These are phyloP conservation scores for Ophonus ardosiacus DNA, from an alignment of 2,888 invertebrate species.

Conservation along the genomic window DNA sequence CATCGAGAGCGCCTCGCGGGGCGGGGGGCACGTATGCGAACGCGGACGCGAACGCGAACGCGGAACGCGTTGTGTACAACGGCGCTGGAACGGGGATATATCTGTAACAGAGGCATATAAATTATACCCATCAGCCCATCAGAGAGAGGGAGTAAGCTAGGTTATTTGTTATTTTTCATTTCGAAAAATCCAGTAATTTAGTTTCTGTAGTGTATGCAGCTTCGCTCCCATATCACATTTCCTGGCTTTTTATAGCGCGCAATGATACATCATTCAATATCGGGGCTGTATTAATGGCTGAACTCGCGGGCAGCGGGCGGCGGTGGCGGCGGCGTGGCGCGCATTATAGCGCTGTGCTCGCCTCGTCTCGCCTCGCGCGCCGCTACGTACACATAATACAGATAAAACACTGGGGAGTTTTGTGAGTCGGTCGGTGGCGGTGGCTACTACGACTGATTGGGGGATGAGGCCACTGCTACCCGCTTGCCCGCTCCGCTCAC, in stretches of 20 bases:
- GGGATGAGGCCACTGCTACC: slow-evolving; percentile 28
- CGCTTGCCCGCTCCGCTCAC: slow-evolving; percentile 2
- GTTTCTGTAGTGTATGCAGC: slow-evolving; percentile 75
- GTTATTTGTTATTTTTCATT: slow-evolving; percentile 77
- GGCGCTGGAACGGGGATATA: slow-evolving; percentile 61
- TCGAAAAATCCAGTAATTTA: slow-evolving; percentile 77
- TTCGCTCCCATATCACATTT: slow-evolving; percentile 75
- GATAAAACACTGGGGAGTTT: slow-evolving; percentile 65
- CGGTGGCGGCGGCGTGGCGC: slow-evolving; percentile 50
- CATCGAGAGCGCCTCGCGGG: slow-evolving; percentile 69
- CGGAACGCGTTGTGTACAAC: slow-evolving; percentile 65
- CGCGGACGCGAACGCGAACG: slow-evolving; percentile 69
- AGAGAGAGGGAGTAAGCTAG: slow-evolving; percentile 74
- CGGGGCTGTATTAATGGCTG: slow-evolving; percentile 74
- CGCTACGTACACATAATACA: slow-evolving; percentile 58
- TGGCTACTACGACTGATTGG: slow-evolving; percentile 50
- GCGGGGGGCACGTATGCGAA: slow-evolving; percentile 69
- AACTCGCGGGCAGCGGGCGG: slow-evolving; percentile 67
- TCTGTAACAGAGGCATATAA: slow-evolving; percentile 71
- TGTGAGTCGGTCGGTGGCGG: slow-evolving; percentile 62
- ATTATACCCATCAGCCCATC: slow-evolving; percentile 76
- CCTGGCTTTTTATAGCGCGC: slow-evolving; percentile 77
- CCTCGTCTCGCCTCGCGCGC: slow-evolving; percentile 18
- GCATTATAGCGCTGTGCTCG: slow-evolving; percentile 41
- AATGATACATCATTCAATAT: slow-evolving; percentile 78